phyloP scores from a whole-genome alignment of 2,797 vertebrate species.

The Pseudomugil gertrudae region DNA sequence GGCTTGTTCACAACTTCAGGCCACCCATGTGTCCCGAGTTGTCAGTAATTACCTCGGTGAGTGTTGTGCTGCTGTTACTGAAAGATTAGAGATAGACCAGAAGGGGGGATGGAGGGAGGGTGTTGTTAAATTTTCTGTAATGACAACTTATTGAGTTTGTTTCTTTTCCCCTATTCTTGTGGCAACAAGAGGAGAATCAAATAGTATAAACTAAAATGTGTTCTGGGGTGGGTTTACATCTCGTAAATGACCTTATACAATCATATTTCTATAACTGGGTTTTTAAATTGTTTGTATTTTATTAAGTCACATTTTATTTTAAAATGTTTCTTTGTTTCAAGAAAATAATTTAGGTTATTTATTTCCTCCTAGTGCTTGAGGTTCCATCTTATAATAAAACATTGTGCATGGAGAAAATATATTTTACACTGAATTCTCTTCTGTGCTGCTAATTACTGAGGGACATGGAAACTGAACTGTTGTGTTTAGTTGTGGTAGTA shows the following conservation, averaged over 20 bases:
- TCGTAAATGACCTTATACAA: neutral
- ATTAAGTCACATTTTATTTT: neutral
- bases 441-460: slow-evolving; percentile 24
- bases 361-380: neutral
- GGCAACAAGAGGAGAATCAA: neutral
- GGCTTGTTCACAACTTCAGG: neutral
- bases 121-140: neutral
- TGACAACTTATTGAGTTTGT: neutral
- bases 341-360: neutral
- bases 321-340: neutral
- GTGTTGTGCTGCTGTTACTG: slow-evolving; percentile 1
- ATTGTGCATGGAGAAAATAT: neutral
- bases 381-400: neutral
- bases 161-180: neutral
- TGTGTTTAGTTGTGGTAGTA: slow-evolving; percentile 17
- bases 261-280: neutral
- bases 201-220: neutral
- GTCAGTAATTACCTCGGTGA: neutral
- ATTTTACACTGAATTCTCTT: neutral
- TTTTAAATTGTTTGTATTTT: too few species aligned
- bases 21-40: neutral
- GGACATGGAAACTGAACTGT: slow-evolving; percentile 10
- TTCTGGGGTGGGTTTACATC: neutral
- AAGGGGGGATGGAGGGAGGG: too few species aligned
- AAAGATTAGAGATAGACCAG: neutral